Conservation (phyloP, 2,113 vertebrate genomes). For the Pelusios castaneus region DNA sequence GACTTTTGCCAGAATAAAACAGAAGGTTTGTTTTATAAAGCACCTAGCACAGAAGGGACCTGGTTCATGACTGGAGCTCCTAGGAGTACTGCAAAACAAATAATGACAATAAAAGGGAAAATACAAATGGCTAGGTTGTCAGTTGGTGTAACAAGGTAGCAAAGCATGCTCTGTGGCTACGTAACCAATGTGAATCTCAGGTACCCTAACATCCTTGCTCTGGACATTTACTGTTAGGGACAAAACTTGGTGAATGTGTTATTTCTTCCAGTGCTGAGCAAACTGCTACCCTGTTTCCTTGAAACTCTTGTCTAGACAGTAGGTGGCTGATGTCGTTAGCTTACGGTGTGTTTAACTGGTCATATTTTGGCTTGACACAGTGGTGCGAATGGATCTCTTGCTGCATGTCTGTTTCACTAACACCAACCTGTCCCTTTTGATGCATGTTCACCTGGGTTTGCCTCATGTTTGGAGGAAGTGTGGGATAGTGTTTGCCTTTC, state of each 20-base stretch:
- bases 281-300: neutral
- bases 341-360: slow-evolving; percentile 5
- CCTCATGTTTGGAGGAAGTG: neutral
- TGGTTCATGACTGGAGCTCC: neutral
- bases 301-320: neutral
- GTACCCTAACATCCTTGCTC: neutral
- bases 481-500: neutral
- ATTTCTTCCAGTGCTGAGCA: neutral
- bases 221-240: neutral
- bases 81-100: neutral
- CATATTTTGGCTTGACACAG: neutral
- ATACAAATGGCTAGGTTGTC: neutral
- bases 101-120: neutral
- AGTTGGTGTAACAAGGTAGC: neutral
- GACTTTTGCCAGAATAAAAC: neutral
- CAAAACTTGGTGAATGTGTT: neutral
- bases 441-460: neutral
- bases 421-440: neutral
- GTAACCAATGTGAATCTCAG: neutral
- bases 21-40: neutral
- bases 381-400: neutral
- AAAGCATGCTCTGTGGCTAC: neutral
- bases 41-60: neutral
- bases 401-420: neutral
- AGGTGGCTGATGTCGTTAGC: neutral